These are phyloP conservation scores for Holothuria scabra DNA, from an alignment of 53 echinoderm and acorn worm genomes.

Conservation along the genomic window DNA sequence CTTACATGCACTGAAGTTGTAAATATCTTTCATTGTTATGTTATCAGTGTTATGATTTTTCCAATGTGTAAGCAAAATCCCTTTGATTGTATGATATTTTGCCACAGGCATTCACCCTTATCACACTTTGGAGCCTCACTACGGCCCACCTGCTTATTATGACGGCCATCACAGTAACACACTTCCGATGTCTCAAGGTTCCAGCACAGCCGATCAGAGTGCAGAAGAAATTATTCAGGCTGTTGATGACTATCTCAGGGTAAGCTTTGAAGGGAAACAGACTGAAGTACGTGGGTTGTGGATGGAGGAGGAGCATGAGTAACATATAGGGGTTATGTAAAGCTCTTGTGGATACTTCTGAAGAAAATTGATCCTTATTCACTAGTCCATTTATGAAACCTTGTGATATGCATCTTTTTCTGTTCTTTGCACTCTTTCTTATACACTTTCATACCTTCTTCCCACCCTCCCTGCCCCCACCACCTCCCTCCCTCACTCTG, in stretches of 20 bases:
- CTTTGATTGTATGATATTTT: no score
- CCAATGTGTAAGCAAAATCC: no score
- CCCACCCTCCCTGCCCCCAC: background rate
- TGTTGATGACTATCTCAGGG: slow-evolving; percentile 46
- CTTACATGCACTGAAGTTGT: no score
- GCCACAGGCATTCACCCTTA: slow-evolving; percentile 45
- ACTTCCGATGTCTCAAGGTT: slow-evolving; percentile 1
- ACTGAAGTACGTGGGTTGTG: background rate
- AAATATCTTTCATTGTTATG: no score
- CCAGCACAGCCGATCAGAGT: slow-evolving; percentile 20
- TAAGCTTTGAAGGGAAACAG: background rate
- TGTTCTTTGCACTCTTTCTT: no score
- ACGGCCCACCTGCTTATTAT: slow-evolving; percentile 39
- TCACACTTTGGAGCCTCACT: slow-evolving; percentile 45
- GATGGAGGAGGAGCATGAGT: background rate
- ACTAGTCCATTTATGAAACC: background rate
- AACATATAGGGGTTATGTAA: no score
- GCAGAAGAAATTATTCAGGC: slow-evolving; percentile 44
- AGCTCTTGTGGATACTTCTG: no score
- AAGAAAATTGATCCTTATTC: background rate
- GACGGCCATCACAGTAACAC: slow-evolving; percentile 21
- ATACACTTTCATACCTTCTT: no score
- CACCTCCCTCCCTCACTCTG: no score
- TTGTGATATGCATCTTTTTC: no score
- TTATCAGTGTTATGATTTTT: no score